These are phyloP conservation scores for Podargus strigoides DNA, from an alignment of 2,797 vertebrate genomes.

Conservation along the genomic window DNA sequence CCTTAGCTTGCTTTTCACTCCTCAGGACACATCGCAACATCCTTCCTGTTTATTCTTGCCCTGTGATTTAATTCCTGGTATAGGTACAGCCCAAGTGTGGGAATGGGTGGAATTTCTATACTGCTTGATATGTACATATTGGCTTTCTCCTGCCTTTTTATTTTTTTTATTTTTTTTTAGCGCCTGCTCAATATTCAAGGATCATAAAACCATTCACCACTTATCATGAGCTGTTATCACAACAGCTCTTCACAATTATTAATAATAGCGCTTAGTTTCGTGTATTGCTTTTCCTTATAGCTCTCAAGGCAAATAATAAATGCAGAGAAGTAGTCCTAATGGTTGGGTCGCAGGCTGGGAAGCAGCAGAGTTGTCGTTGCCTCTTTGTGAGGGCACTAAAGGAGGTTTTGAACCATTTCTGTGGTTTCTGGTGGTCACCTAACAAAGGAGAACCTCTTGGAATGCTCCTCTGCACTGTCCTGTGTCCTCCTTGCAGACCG, in stretches of 20 bases:
- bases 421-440: neutral
- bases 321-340: neutral
- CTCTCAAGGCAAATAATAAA: neutral
- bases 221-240: neutral
- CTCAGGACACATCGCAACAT: neutral
- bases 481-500: accelerated
- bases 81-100: accelerated
- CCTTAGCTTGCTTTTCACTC: neutral
- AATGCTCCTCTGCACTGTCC: accelerated
- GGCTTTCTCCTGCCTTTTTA: neutral
- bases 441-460: neutral
- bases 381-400: neutral
- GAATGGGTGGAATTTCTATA: neutral
- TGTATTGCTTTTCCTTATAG: neutral
- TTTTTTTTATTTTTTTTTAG: neutral
- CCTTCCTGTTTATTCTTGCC: neutral
- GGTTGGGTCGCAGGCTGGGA: neutral
- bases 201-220: neutral
- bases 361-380: neutral
- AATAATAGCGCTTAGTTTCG: neutral
- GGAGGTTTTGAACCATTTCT: neutral
- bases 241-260: neutral
- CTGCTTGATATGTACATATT: neutral
- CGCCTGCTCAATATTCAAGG: neutral
- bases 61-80: neutral